Conservation (phyloP, 2,113 vertebrate species). For the Tauraco erythrolophus region DNA sequence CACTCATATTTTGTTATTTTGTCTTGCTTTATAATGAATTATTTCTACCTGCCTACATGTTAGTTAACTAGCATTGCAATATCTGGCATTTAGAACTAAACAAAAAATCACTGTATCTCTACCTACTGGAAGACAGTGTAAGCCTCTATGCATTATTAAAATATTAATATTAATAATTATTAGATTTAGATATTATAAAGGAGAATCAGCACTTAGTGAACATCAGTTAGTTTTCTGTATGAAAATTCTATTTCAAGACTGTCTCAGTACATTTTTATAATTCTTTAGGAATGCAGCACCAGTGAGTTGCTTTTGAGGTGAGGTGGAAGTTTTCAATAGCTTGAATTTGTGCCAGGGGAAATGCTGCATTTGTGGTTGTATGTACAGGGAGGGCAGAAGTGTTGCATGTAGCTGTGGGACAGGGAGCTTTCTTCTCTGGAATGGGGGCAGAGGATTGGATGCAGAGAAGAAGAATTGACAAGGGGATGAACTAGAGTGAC, state of each 20-base stretch:
- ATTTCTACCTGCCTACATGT: not conserved
- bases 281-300: not conserved
- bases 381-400: not conserved
- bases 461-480: not conserved
- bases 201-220: not conserved
- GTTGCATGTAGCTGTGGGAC: not conserved
- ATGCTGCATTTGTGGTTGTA: not conserved
- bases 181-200: not conserved
- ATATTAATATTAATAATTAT: not conserved
- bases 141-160: not conserved
- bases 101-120: not conserved
- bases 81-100: not conserved
- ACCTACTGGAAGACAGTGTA: rapidly evolving
- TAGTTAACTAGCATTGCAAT: not conserved
- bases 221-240: not conserved
- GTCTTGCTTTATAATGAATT: not conserved
- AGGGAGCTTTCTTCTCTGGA: not conserved
- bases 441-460: not conserved
- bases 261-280: not conserved
- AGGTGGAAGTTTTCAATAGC: not conserved
- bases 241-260: not conserved
- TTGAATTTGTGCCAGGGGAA: not conserved
- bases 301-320: not conserved
- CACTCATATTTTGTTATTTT: not conserved
- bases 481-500: not conserved